These are phyloP conservation scores for Diabrotica virgifera DNA, from an alignment of 1,140 invertebrate genomes.

Conservation along the genomic window DNA sequence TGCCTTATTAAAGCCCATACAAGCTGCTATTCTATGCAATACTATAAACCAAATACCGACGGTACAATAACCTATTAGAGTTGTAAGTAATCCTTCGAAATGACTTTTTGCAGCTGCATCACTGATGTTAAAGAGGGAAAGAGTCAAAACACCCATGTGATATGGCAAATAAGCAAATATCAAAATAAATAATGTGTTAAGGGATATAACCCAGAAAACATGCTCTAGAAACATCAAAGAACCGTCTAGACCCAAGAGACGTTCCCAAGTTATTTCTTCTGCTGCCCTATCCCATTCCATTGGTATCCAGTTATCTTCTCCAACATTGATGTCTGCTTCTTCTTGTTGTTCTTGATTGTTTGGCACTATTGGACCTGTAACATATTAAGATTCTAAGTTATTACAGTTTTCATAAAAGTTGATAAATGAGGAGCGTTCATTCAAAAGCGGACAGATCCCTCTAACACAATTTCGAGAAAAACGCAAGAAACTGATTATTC, in stretches of 20 bases:
- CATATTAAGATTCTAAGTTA: background rate
- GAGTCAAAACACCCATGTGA: constrained; percentile 85
- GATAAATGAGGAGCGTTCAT: background rate
- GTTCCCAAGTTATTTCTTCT: constrained; percentile 97
- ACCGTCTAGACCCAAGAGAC: constrained; percentile 92
- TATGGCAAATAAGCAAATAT: constrained; percentile 94
- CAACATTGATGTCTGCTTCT: constrained; percentile 53
- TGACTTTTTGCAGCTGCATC: constrained; percentile 73
- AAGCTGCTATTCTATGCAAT: constrained; percentile 73
- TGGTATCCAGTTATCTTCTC: constrained; percentile 93
- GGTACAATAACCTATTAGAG: constrained; percentile 89
- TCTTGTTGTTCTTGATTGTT: constrained; percentile 37
- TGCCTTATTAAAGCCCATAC: constrained; percentile 75
- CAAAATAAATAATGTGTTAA: constrained; percentile 96
- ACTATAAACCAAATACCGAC: constrained; percentile 82
- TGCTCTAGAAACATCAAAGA: constrained; percentile 97
- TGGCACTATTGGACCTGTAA: constrained; percentile 9
- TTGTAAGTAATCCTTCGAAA: constrained; percentile 91
- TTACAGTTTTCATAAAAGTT: background rate
- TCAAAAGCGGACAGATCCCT: too few relatives aligned
- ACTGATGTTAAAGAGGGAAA: constrained; percentile 73
- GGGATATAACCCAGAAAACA: constrained; percentile 97
- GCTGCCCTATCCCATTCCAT: constrained; percentile 97
- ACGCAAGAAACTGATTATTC: too few relatives aligned
- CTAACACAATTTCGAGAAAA: background rate